These are phyloP conservation scores for Otolemur crassicaudatus DNA, from an alignment of 2,797 vertebrate species.

Conservation along the genomic window DNA sequence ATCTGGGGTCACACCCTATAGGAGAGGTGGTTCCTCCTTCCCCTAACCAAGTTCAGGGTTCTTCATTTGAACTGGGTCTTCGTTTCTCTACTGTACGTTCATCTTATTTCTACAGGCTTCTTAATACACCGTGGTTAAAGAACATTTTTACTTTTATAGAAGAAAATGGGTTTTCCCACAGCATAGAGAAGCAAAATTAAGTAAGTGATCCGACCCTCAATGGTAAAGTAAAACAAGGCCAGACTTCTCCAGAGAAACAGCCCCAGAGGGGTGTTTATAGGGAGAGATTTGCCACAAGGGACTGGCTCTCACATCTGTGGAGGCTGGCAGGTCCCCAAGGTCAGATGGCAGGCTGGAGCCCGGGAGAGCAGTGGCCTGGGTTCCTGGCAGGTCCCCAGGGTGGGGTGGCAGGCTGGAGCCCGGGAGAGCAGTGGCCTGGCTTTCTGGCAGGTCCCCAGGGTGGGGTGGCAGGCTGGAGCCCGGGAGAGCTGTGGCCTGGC, in stretches of 20 bases:
- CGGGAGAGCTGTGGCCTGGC: background rate
- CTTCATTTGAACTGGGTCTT: accelerated
- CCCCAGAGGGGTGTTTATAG: background rate
- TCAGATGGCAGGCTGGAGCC: background rate
- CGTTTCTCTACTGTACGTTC: background rate
- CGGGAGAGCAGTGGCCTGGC: too few species aligned
- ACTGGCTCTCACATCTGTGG: background rate
- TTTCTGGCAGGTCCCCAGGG: too few species aligned
- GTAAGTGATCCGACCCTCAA: background rate
- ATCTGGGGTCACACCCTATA: accelerated
- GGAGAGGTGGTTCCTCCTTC: too few species aligned
- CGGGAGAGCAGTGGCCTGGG: accelerated
- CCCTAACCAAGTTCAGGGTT: background rate
- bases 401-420: too few species aligned
- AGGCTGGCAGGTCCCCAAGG: background rate
- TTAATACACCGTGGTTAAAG: background rate
- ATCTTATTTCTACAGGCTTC: background rate
- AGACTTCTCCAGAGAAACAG: background rate
- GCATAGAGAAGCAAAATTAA: background rate
- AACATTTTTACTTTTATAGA: background rate
- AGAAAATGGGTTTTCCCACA: background rate
- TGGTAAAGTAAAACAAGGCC: background rate
- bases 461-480: too few species aligned
- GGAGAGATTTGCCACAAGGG: background rate
- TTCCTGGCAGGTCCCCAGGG: too few species aligned